Evolutionary conservation across 2,113 vertebrate species (phyloP).

Genomic region (Eubucco bourcierii): DNA sequence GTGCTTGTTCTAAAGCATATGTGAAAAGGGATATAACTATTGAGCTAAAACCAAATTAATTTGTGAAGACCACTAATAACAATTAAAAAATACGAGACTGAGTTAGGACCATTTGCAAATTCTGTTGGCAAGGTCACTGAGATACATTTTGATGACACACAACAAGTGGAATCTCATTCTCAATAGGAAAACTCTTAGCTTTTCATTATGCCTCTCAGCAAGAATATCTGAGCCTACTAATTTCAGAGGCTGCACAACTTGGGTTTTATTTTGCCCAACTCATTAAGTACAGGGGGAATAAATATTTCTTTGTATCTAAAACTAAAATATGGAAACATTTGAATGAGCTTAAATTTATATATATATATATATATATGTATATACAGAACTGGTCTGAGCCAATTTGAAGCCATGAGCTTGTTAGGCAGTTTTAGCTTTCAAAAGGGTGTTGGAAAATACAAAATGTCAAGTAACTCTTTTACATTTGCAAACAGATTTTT

Average conservation of each 20-base stretch:
- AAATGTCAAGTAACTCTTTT: neutral
- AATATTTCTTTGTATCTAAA: neutral
- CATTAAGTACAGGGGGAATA: neutral
- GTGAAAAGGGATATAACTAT: neutral
- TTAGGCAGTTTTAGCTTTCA: neutral
- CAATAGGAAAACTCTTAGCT: neutral
- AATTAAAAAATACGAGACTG: neutral
- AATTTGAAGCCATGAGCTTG: neutral
- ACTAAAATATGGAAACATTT: neutral
- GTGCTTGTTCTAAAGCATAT: neutral
- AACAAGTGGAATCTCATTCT: neutral
- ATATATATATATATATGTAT: neutral
- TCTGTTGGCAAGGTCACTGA: neutral
- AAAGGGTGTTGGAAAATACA: neutral
- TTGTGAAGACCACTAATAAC: neutral
- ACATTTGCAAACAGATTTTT: neutral
- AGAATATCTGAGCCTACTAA: neutral
- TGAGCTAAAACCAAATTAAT: neutral
- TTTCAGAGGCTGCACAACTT: neutral
- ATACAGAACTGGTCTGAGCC: neutral
- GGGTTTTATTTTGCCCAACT: neutral
- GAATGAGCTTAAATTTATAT: neutral
- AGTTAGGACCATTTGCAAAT: neutral
- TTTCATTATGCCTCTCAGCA: neutral
- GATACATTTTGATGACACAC: neutral